These are phyloP conservation scores for Lycaon pictus DNA, from an alignment of 2,113 vertebrate species.

Conservation along the genomic window DNA sequence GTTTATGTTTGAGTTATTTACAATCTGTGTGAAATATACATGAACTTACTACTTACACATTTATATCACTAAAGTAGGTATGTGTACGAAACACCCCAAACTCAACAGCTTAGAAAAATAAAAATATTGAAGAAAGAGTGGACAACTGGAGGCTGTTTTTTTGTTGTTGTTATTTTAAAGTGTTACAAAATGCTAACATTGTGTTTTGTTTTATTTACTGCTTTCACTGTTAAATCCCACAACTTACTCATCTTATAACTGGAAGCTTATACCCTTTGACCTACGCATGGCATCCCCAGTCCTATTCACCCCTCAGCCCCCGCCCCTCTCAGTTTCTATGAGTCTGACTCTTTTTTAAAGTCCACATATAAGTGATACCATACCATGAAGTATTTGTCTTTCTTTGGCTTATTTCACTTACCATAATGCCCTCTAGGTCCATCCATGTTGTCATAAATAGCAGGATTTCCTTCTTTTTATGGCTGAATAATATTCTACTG, in stretches of 20 bases:
- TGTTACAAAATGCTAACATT: not conserved
- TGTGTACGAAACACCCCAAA: not conserved
- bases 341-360: not conserved
- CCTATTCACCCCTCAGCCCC: not conserved
- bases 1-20: not conserved
- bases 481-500: not conserved
- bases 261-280: not conserved
- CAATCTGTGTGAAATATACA: not conserved
- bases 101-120: not conserved
- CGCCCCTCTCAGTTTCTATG: not conserved
- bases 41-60: not conserved
- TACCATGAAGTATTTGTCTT: not conserved
- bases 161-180: not conserved
- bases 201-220: not conserved
- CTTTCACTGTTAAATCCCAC: not conserved
- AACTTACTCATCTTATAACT: not conserved
- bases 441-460: not conserved
- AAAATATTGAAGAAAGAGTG: slow-evolving; percentile 18
- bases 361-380: not conserved
- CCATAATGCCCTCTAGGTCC: not conserved
- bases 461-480: not conserved
- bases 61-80: not conserved
- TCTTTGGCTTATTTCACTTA: slow-evolving; percentile 16
- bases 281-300: not conserved
- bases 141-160: not conserved